Evolutionary conservation across 2,888 invertebrate species (phyloP).

Genomic region (Gastrophysa polygoni): DNA sequence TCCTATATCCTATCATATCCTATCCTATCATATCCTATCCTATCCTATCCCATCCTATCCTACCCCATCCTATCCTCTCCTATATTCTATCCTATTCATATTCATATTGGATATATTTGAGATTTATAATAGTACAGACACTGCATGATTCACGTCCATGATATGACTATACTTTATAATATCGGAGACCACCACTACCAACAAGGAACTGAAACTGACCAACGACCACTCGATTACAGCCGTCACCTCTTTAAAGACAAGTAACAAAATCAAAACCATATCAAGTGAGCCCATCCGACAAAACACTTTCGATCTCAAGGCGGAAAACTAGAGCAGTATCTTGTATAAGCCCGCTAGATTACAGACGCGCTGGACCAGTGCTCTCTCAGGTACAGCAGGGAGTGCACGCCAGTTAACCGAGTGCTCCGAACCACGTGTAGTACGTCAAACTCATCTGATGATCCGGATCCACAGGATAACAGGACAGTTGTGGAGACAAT

Average conservation of each 20-base stretch:
- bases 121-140: too few relatives aligned
- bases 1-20: too few relatives aligned
- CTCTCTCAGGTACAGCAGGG: constrained; percentile 50
- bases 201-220: constrained; percentile 54
- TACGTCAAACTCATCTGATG: background rate
- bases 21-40: too few relatives aligned
- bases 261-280: constrained; percentile 53
- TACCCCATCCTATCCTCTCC: too few relatives aligned
- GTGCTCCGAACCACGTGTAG: constrained; percentile 42
- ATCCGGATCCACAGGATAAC: background rate
- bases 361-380: constrained; percentile 51
- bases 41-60: too few relatives aligned
- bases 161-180: too few relatives aligned
- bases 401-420: constrained; percentile 45
- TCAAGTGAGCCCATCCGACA: constrained; percentile 53
- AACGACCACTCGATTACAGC: constrained; percentile 41
- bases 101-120: too few relatives aligned
- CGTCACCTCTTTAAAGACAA: constrained; percentile 46
- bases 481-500: background rate
- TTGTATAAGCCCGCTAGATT: constrained; percentile 53
- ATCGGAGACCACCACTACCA: constrained; percentile 32
- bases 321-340: constrained; percentile 55
- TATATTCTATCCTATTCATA: too few relatives aligned
- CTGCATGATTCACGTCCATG: too few relatives aligned
- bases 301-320: constrained; percentile 57